phyloP scores from a whole-genome alignment of 2,888 invertebrate genomes.

The Thumatha senex region DNA sequence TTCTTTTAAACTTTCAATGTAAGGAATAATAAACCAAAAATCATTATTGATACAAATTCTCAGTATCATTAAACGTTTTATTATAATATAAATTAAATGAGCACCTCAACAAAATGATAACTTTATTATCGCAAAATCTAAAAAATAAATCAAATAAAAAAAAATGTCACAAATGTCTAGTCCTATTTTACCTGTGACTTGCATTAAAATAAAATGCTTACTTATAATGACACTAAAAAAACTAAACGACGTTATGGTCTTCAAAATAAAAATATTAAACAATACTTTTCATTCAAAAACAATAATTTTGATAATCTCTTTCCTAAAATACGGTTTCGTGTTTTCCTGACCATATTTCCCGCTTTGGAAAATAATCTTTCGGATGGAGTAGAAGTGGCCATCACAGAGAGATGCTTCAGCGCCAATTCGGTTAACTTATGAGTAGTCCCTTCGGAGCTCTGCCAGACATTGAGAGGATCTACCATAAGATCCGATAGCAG shows the following conservation, averaged over 20 bases:
- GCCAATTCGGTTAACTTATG: conserved; percentile 19
- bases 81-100: not conserved
- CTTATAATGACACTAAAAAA: conserved; percentile 1
- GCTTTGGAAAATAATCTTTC: conserved; percentile 22
- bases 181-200: conserved; percentile 1
- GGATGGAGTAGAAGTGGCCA: conserved; percentile 19
- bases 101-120: not conserved
- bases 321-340: conserved; percentile 16
- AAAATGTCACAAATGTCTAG: not conserved
- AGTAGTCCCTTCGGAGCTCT: conserved; percentile 16
- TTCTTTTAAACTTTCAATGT: not conserved
- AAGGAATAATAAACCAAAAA: conserved; percentile 1
- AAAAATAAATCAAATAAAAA: not conserved
- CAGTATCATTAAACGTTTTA: conserved; percentile 2
- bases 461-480: conserved; percentile 18
- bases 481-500: conserved; percentile 12
- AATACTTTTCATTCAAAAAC: conserved; percentile 15
- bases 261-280: conserved; percentile 3
- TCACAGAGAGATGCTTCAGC: conserved; percentile 17
- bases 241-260: not conserved
- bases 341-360: conserved; percentile 21
- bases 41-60: not conserved
- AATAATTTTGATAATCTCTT: conserved; percentile 23
- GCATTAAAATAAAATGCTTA: conserved; percentile 3
- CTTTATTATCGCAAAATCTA: not conserved